phyloP scores from a whole-genome alignment of 2,113 vertebrate genomes.

The Deroptyus accipitrinus region DNA sequence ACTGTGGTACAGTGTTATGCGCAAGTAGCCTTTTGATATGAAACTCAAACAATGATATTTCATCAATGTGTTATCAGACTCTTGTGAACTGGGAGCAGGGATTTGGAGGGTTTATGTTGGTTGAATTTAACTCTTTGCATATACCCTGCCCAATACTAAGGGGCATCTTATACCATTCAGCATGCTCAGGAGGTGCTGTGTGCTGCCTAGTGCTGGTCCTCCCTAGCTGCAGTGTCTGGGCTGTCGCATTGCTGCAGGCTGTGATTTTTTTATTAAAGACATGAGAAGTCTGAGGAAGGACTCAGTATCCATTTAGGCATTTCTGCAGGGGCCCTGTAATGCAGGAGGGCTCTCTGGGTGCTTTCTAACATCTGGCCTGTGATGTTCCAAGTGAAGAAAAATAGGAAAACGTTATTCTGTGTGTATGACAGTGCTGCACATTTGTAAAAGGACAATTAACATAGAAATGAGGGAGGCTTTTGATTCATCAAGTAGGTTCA shows the following conservation, averaged over 20 bases:
- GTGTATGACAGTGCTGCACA: background rate
- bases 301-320: background rate
- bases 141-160: background rate
- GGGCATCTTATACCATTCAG: background rate
- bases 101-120: background rate
- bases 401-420: constrained; percentile 29
- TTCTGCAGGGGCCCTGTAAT: background rate
- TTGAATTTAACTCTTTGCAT: background rate
- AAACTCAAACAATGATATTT: fast-evolving
- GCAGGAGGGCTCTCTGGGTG: background rate
- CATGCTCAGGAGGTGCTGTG: background rate
- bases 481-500: constrained; percentile 63
- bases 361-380: constrained; percentile 5
- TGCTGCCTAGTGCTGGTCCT: background rate
- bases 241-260: background rate
- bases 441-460: constrained; percentile 63
- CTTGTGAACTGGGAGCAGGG: background rate
- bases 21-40: background rate
- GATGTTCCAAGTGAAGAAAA: constrained; percentile 36
- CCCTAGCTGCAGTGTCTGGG: background rate
- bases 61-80: background rate
- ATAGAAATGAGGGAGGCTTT: constrained; percentile 61
- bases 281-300: background rate
- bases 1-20: fast-evolving
- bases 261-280: background rate